These are phyloP conservation scores for Egretta garzetta DNA, from an alignment of 2,113 vertebrate genomes.

Conservation along the genomic window DNA sequence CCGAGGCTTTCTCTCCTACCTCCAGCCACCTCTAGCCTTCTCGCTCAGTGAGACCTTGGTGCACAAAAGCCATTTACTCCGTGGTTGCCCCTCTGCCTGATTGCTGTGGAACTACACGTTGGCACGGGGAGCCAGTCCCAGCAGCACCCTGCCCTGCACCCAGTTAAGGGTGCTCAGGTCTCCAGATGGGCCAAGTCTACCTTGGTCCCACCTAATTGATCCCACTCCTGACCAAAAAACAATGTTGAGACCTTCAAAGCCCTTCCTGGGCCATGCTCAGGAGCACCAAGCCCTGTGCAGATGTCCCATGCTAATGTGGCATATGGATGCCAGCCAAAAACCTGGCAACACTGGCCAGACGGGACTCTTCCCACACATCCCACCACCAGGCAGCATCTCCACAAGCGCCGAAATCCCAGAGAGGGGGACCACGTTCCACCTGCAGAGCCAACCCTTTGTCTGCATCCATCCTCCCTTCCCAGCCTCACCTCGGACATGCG, in stretches of 20 bases:
- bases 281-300: not conserved
- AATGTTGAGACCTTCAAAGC: not conserved
- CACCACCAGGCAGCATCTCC: not conserved
- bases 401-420: not conserved
- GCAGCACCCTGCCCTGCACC: not conserved
- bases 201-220: not conserved
- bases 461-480: not conserved
- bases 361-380: not conserved
- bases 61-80: not conserved
- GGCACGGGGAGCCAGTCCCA: not conserved
- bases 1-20: not conserved
- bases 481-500: not conserved
- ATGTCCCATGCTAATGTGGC: not conserved
- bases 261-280: not conserved
- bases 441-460: not conserved
- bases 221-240: not conserved
- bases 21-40: not conserved
- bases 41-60: not conserved
- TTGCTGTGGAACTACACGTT: fast-evolving
- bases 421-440: fast-evolving
- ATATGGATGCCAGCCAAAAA: not conserved
- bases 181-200: not conserved
- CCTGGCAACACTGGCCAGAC: not conserved
- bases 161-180: not conserved
- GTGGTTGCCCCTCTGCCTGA: not conserved